Base-by-base conservation (phyloP, 2,888 invertebrate genomes). In the Athalia rosae region DNA sequence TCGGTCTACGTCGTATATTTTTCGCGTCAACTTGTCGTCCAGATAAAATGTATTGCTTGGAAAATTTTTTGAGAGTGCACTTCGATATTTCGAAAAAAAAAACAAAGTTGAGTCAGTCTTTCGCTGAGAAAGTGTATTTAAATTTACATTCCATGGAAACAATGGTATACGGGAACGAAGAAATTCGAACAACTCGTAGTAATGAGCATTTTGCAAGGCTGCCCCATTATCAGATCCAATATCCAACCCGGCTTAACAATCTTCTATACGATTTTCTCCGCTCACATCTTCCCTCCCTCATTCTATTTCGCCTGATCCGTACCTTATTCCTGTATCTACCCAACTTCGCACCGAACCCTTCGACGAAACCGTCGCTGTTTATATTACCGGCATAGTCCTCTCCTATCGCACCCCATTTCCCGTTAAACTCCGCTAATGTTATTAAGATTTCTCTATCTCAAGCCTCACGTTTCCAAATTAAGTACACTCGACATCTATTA, bases 241-340 rank as follows among this genome's bases (percentile, higher is more conserved):
- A 84, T 84, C 84, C 82, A 82, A 80, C 82, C 79, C 84, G 84
- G 28, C 84, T 84, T 82, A 79, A 84, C 84, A 82, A 84, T 79
- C 80, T 81, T 78, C 80, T 84, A 84, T 28, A 84, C 84, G 82
- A 82, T 79, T 78, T 67, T 76, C 76, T 79, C 77, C 79, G 48
- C 67, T 62, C 45, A 53, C 77, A 69, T 78, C 78, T 79, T 77
- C 77, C 77, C 11, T 50, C 78, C 63, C 77, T 63, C n/a, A 53
- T 63, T 53, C 78, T 63, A 56, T 28, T 28, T 28, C 28, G 2
- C 28, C 28, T 28, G 28, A 28, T 28, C 28, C 28, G 28, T 28
- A n/a, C n/a, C n/a, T 28, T 28, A 28, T 28, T 28, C 28, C 28
- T 28, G 28, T 2, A 28, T 28, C 28, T 28, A 28, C 28, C 28